Evolutionary conservation across 2,797 vertebrate genomes (phyloP).

Genomic region (Pangasius macronema): DNA sequence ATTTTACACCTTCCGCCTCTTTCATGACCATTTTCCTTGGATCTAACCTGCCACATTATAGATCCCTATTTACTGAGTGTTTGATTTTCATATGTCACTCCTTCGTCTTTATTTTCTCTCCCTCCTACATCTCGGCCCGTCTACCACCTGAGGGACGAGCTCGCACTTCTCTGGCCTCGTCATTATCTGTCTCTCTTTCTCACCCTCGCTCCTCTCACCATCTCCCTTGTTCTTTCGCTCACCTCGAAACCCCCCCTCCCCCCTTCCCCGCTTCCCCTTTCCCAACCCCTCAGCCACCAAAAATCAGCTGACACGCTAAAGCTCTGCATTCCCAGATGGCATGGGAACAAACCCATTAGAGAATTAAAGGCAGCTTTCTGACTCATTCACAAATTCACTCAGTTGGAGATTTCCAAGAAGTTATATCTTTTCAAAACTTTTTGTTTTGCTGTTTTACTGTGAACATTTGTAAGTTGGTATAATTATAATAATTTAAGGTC

Average conservation of each 20-base stretch:
- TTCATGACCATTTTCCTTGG: not conserved
- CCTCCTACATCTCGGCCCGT: conserved; percentile 28
- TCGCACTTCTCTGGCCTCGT: conserved; percentile 30
- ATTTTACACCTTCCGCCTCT: not conserved
- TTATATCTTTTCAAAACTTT: conserved; percentile 21
- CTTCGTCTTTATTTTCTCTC: conserved; percentile 38
- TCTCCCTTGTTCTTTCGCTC: conserved; percentile 54
- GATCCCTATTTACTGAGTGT: conserved; percentile 46
- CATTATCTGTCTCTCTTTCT: conserved; percentile 40
- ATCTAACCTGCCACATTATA: conserved; percentile 28
- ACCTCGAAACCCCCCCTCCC: conserved; percentile 35
- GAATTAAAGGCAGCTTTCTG: conserved; percentile 24
- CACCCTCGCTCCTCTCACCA: conserved; percentile 46
- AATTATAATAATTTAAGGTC: not conserved
- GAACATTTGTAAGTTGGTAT: not conserved
- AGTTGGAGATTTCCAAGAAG: conserved; percentile 22
- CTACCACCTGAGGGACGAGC: conserved; percentile 41
- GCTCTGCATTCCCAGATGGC: conserved; percentile 36
- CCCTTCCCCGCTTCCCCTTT: conserved; percentile 35
- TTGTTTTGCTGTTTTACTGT: not conserved
- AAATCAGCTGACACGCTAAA: conserved; percentile 39
- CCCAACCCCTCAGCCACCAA: conserved; percentile 25
- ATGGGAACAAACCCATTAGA: conserved; percentile 40
- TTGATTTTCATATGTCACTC: conserved; percentile 51
- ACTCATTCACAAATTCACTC: conserved; percentile 40